Base-by-base conservation (phyloP, 2,797 vertebrate genomes). In the Sebastolobus alascanus region DNA sequence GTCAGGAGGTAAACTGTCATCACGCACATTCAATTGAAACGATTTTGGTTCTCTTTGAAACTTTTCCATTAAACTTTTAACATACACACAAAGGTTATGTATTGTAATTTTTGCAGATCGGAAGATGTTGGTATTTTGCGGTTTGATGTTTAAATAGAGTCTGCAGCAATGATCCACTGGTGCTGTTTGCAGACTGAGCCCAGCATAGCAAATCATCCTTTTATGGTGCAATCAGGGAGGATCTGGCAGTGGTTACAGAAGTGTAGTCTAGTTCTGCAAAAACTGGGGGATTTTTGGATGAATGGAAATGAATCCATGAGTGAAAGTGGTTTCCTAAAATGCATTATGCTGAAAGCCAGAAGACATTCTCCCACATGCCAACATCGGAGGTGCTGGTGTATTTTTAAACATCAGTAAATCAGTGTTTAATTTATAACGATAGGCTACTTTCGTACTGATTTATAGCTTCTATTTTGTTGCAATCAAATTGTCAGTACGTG, bases 181-280 rank as follows among this genome's bases (percentile, higher is more conserved):
- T 50, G 56, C 55, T 40, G 52, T 59, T 65, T 68, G 46, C 75
- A 77, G 69, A 70, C 80, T 67, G 56, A 75, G 64, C 60, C 40
- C 78, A 84, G 76, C 68, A 58, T 27, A 67, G 79, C 68, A 82
- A 88, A 86, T 80, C 3, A 43, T 68, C 77, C 69, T 87, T 86
- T 83, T 75, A 81, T 80, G 77, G 79, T 38, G 75, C 68, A 84
- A 84, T 89, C 85, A 82, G 71, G 54, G 60, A 60, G 40, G 73
- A 75, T 81, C 81, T 84, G 72, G 68, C 73, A 52, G 77, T 27
- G 68, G 58, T 64, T 78, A 65, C 40, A 79, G 20, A 85, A 59
- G 70, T 80, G 75, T 29, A 65, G 65, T 72, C 68, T 60, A 67
- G 73, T 79, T 79, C 83, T 67, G 65, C 54, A 81, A 74, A 71